Conservation (phyloP, 2,888 invertebrate species). For the Adelphocoris suturalis region DNA sequence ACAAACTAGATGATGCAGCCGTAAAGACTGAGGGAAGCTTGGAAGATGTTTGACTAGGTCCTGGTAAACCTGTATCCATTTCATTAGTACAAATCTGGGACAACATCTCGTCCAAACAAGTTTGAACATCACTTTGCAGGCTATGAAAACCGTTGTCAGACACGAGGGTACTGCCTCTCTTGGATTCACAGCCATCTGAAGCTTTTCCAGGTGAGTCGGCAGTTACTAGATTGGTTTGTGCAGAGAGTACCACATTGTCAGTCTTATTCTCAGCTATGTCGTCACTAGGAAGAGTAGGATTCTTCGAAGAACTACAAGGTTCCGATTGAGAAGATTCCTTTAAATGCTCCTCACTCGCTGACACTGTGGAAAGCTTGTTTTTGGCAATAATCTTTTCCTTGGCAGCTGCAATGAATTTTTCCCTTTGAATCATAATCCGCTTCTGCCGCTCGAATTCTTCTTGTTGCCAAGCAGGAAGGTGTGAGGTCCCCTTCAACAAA, state of each 20-base stretch:
- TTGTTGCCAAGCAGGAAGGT: slow-evolving; percentile 78
- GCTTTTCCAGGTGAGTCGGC: neutral
- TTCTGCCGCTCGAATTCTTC: slow-evolving; percentile 78
- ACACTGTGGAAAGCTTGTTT: neutral
- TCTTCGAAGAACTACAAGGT: too few relatives aligned
- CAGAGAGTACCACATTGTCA: neutral
- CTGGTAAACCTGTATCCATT: neutral
- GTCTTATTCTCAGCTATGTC: neutral
- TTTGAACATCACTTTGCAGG: neutral
- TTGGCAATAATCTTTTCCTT: slow-evolving; percentile 33
- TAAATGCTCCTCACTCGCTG: neutral
- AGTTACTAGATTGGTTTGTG: neutral
- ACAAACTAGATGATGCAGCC: neutral
- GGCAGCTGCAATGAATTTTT: slow-evolving; percentile 37
- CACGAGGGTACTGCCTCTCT: neutral
- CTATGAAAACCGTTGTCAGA: neutral
- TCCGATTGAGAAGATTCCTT: too few relatives aligned
- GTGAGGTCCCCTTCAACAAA: slow-evolving; percentile 78
- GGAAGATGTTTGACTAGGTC: neutral
- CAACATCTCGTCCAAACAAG: neutral
- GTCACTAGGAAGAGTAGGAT: neutral
- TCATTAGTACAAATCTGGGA: neutral
- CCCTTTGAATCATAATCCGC: neutral
- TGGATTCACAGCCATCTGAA: neutral
- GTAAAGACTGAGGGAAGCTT: neutral